phyloP scores from a whole-genome alignment of 2,113 vertebrate species.

The Passer domesticus region DNA sequence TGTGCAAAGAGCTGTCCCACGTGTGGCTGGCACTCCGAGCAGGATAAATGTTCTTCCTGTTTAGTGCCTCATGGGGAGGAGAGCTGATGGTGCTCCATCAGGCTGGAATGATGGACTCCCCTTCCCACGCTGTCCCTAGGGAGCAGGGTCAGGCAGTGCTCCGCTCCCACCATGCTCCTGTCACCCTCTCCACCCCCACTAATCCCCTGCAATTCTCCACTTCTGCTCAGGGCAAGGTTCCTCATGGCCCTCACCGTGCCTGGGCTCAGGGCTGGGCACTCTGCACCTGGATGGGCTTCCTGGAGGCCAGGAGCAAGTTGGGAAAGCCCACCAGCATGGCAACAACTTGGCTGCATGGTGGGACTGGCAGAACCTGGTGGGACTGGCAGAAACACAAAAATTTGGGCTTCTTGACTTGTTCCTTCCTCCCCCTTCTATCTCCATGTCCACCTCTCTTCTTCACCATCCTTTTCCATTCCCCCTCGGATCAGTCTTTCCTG shows the following conservation, averaged over 20 bases:
- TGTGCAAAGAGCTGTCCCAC: background rate
- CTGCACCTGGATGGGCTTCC: background rate
- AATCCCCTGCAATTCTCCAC: background rate
- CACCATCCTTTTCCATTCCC: background rate
- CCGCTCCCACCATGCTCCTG: background rate
- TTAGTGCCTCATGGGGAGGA: constrained; percentile 5
- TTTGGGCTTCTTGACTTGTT: background rate
- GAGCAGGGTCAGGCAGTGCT: background rate
- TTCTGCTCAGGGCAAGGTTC: background rate
- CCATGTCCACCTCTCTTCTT: background rate
- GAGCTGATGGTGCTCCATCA: constrained; percentile 38
- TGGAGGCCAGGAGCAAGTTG: background rate
- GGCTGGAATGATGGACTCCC: constrained; percentile 32
- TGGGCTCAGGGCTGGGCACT: background rate
- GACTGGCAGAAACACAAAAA: background rate
- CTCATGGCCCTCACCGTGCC: fast-evolving
- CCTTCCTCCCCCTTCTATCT: background rate
- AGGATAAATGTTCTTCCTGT: background rate
- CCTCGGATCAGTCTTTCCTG: background rate
- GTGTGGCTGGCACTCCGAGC: background rate
- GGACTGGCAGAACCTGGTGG: too few species aligned
- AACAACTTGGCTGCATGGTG: background rate
- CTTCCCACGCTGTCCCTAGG: background rate
- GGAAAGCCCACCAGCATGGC: background rate
- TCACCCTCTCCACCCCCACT: background rate